phyloP scores from a whole-genome alignment of 2,888 invertebrate genomes.

The Nycteola revayana region DNA sequence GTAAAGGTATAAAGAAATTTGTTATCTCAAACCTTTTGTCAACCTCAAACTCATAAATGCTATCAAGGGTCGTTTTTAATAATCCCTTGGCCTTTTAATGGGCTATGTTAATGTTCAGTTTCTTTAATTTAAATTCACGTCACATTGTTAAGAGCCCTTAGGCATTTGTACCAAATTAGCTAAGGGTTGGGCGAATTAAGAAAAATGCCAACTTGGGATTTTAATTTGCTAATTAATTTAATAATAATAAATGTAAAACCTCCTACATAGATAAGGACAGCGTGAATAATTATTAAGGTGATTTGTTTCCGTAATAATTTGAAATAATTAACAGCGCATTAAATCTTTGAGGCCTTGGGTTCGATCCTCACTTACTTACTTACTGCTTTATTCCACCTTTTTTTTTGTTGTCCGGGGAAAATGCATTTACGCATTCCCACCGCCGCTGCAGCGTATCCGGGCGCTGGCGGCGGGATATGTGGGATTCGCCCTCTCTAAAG shows the following conservation, averaged over 20 bases:
- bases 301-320: too few relatives aligned
- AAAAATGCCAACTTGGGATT: slow-evolving; percentile 1
- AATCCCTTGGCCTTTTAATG: slow-evolving; percentile 1
- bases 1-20: neutral
- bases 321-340: too few relatives aligned
- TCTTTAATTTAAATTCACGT: slow-evolving; percentile 17
- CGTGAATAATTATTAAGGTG: too few relatives aligned
- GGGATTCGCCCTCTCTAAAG: too few relatives aligned
- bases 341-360: too few relatives aligned
- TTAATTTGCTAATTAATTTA: neutral
- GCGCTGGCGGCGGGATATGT: too few relatives aligned
- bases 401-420: too few relatives aligned
- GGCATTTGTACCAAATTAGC: slow-evolving; percentile 14
- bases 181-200: slow-evolving; percentile 5
- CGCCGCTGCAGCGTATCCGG: too few relatives aligned
- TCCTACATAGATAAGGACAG: too few relatives aligned
- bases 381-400: too few relatives aligned
- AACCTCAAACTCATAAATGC: neutral
- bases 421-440: too few relatives aligned
- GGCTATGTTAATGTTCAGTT: slow-evolving; percentile 4
- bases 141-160: slow-evolving; percentile 7
- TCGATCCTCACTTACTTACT: too few relatives aligned
- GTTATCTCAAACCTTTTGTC: neutral
- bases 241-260: neutral
- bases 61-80: neutral